Evolutionary conservation across 2,888 invertebrate genomes (phyloP).

Genomic region (Apamea crenata): DNA sequence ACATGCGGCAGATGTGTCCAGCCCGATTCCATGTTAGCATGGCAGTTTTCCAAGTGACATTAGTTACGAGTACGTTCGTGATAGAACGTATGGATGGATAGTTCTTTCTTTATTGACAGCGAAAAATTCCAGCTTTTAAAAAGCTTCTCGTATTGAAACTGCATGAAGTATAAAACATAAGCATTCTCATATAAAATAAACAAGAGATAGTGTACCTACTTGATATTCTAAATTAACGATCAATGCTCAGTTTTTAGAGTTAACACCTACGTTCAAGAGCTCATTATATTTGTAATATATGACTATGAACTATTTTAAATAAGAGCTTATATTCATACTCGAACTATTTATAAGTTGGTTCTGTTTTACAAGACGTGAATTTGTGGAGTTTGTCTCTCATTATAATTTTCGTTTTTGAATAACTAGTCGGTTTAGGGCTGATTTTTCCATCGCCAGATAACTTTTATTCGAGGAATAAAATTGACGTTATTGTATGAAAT

Average conservation of each 20-base stretch:
- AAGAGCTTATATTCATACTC: neutral
- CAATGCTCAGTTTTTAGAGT: conserved; percentile 16
- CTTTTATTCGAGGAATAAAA: too few relatives aligned
- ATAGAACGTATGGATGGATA: too few relatives aligned
- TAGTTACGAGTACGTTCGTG: too few relatives aligned
- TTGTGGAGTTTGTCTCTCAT: neutral
- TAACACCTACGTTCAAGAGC: conserved; percentile 5
- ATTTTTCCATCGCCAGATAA: too few relatives aligned
- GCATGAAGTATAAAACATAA: neutral
- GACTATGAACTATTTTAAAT: neutral
- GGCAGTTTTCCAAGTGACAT: too few relatives aligned
- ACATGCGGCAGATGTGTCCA: too few relatives aligned
- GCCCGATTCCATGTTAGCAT: too few relatives aligned
- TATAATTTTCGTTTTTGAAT: neutral
- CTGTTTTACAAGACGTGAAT: neutral
- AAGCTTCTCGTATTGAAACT: neutral
- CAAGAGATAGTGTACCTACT: neutral
- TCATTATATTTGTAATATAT: conserved; percentile 10
- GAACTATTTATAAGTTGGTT: neutral
- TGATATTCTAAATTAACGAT: neutral
- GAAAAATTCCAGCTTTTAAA: neutral
- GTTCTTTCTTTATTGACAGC: too few relatives aligned
- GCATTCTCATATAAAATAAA: neutral
- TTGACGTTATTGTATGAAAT: too few relatives aligned
- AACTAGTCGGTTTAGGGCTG: too few relatives aligned